phyloP scores from a whole-genome alignment of 1,140 invertebrate species.

The Hylaeus volcanicus region DNA sequence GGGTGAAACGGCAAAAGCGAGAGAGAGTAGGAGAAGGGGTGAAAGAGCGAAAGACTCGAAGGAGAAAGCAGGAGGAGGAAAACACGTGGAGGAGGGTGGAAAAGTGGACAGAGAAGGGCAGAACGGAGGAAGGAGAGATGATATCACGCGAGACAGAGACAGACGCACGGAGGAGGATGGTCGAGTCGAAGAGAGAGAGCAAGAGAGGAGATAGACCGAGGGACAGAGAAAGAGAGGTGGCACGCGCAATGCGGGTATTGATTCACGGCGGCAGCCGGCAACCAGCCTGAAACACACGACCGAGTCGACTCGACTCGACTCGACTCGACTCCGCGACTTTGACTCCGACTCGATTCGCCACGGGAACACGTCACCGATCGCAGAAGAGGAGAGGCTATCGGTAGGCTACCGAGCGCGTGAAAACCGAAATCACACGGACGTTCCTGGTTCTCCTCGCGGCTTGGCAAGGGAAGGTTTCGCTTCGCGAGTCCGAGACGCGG shows the following conservation, averaged over 20 bases:
- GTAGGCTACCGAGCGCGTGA: slow-evolving; percentile 3
- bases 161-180: slow-evolving; percentile 63
- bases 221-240: slow-evolving; percentile 73
- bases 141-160: too few species aligned
- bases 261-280: slow-evolving; percentile 78
- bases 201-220: slow-evolving; percentile 59
- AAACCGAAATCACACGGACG: slow-evolving; percentile 6
- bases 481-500: not conserved
- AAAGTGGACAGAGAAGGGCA: slow-evolving; percentile 19
- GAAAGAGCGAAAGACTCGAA: slow-evolving; percentile 12
- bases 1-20: slow-evolving; percentile 2
- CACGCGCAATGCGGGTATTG: slow-evolving; percentile 81
- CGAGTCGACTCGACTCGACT: slow-evolving; percentile 74
- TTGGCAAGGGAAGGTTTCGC: not conserved
- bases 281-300: slow-evolving; percentile 70
- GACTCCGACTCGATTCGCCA: slow-evolving; percentile 74
- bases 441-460: too few species aligned
- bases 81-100: slow-evolving; percentile 16
- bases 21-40: slow-evolving; percentile 37
- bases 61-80: slow-evolving; percentile 48
- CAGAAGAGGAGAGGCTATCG: not conserved
- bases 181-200: slow-evolving; percentile 71
- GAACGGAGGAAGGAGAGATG: slow-evolving; percentile 57
- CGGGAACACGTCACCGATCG: slow-evolving; percentile 32
- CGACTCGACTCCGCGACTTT: slow-evolving; percentile 69